Evolutionary conservation across 64 coral and sea anemone species (phyloP), one percentile per base, ranked within the genome.

Genomic region (Astreopora myriophthalma): DNA sequence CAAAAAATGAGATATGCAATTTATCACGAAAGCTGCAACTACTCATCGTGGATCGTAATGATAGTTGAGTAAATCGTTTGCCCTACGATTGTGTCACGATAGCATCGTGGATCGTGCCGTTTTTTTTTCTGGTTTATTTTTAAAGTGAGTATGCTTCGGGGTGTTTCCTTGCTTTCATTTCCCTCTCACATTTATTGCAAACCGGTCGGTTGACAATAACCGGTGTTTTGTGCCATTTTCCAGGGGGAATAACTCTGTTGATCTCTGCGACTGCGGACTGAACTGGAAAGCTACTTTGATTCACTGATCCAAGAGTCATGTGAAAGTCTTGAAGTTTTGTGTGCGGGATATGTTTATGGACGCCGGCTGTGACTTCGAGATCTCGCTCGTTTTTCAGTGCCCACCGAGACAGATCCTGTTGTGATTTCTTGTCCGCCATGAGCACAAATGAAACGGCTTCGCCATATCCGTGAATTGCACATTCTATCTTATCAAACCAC

Each of bases 401-500:
- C 26, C 52, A 36, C 48, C 39, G 30, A 3, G 79, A 25, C 42
- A 93, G 44, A 49, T 87, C 79, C 72, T 79, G 22, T 65, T 93
- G 65, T 13, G 91, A 93, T 8, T 93, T 55, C 22, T 87, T 31
- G 49, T 85, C 85, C 36, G 77, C 69, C 91, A 93, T 93, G 7
- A 93, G 40, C 16, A 93, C 91, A 16, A 87, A 24, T 37, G 91
- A 93, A 8, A 87, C 84, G 26, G 86, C 63, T 22, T 87, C 91
- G 40, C 74, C 74, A 48, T 77, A 62, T 3, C 51, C 30, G 68
- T 76, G 69, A n/a, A 87, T 71, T 22, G 91, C 91, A 49, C 91
- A 93, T 19, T 76, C 84, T 44, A 93, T 87, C 55, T 74, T 93
- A 16, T 93, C 84, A 87, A 93, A 93, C 72, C 69, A 79, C 31